Percentiles rank a stretch among this genome's conserved stretches.
Evolutionary conservation across 2,888 invertebrate species (phyloP).

Genomic region (Drosophila buzzatii): DNA sequence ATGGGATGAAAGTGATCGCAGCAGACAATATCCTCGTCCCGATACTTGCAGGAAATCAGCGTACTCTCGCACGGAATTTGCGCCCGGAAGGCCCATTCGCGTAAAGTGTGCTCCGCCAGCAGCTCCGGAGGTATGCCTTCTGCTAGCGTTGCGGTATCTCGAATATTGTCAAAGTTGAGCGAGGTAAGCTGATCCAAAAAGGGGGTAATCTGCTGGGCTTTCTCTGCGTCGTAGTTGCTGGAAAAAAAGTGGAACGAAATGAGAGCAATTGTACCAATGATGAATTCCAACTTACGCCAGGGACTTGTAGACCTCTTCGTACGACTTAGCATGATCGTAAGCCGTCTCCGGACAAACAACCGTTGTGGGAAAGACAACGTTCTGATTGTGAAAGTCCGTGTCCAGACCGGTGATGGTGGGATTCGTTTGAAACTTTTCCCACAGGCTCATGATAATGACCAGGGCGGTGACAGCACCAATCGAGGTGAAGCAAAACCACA

Average conservation of each 20-base stretch:
- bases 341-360: constrained; percentile 88
- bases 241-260: background rate
- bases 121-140: constrained; percentile 59
- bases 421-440: constrained; percentile 94
- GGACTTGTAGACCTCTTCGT: constrained; percentile 73
- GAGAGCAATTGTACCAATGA: fast-evolving
- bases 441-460: constrained; percentile 91
- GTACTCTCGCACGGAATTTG: constrained; percentile 87
- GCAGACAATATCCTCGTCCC: constrained; percentile 88
- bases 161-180: constrained; percentile 84
- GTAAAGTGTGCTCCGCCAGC: constrained; percentile 70
- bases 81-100: constrained; percentile 79
- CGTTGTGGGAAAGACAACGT: constrained; percentile 91
- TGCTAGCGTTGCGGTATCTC: constrained; percentile 68
- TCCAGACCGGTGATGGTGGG: constrained; percentile 93
- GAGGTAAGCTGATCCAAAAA: constrained; percentile 85
- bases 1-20: constrained; percentile 89
- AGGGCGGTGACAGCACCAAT: constrained; percentile 90
- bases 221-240: constrained; percentile 76
- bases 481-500: constrained; percentile 92
- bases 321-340: constrained; percentile 86
- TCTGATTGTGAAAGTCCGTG: constrained; percentile 93
- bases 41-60: constrained; percentile 89
- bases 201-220: constrained; percentile 68
- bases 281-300: constrained; percentile 72